Base-by-base conservation (phyloP, 2,113 vertebrate species). In the Cottus gobio region DNA sequence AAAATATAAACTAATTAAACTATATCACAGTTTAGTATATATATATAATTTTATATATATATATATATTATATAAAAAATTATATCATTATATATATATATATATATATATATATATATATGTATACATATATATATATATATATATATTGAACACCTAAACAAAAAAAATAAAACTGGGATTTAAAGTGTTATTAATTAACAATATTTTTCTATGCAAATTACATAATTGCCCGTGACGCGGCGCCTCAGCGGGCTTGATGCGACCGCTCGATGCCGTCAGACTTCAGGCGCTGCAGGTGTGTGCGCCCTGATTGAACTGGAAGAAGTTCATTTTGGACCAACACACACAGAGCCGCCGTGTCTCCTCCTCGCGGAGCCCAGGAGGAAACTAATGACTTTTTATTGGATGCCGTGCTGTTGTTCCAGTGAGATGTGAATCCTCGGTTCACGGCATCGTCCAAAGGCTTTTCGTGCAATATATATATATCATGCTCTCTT, bases 371-470 rank as follows among this genome's bases (percentile, higher is more conserved):
- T n/a, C n/a, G n/a, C 9, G 50, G 24, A 56, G 9, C 70, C n/a
- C 48, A 42, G 28, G 68, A 15, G 58, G 18, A 74, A 70, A 42
- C 44, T 30, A 39, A 83, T 77, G 54, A 50, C 31, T 44, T 83
- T 72, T 71, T 75, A 56, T 65, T 26, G 20, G 60, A 42, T 63
- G 37, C 1, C 24, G 39, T 1, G 3, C 26, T 26, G 3, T 48
- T 10, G 5, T n/a, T 64, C 60, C 42, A 22, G 69, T 52, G 37
- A 30, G 20, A 16, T 30, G 52, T 46, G 39, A 31, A 5, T 39
- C 77, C 42, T 31, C 15, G 0, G 5, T 60, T 26, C 26, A 7
- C 42, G 13, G 64, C 63, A 22, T 15, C 48, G 22, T 67, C 54
- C 13, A 68, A n/a, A 69, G 58, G 57, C 56, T 64, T 77, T 42